These are phyloP conservation scores for Platypus cylindrus DNA, from an alignment of 2,888 invertebrate species.

Conservation along the genomic window DNA sequence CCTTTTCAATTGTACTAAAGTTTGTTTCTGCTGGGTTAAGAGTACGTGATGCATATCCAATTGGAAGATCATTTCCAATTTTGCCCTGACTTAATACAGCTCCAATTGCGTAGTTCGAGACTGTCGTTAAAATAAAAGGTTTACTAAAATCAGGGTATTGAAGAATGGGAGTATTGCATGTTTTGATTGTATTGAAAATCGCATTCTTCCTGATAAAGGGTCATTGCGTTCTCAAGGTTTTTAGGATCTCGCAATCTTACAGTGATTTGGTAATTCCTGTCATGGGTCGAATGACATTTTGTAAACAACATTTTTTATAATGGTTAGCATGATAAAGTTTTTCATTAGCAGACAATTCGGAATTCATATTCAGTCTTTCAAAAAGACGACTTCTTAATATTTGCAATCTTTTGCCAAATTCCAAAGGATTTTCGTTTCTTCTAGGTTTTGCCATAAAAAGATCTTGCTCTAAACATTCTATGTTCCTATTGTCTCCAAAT, in stretches of 20 bases:
- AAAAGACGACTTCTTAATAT: not conserved
- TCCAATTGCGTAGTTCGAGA: slow-evolving; percentile 22
- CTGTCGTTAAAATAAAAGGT: slow-evolving; percentile 24
- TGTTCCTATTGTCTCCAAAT: not conserved
- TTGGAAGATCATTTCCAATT: slow-evolving; percentile 24
- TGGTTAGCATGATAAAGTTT: no score
- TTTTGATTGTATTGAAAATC: not conserved
- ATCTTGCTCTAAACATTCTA: not conserved
- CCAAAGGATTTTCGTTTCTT: slow-evolving; percentile 2
- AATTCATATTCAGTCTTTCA: not conserved
- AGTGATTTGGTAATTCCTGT: no score
- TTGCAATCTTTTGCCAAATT: not conserved
- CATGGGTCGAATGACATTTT: no score
- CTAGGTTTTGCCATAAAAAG: not conserved
- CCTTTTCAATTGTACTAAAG: slow-evolving; percentile 22
- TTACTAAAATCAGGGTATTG: slow-evolving; percentile 23
- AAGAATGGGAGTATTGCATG: no score
- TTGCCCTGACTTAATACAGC: slow-evolving; percentile 24
- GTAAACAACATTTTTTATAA: no score
- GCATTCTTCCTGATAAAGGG: no score
- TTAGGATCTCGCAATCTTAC: no score
- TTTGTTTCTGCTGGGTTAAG: slow-evolving; percentile 22
- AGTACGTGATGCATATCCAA: slow-evolving; percentile 24
- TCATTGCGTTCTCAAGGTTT: no score
- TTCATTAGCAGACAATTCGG: no score